These are phyloP conservation scores for Ondatra zibethicus DNA, from an alignment of 2,113 vertebrate genomes.

Conservation along the genomic window DNA sequence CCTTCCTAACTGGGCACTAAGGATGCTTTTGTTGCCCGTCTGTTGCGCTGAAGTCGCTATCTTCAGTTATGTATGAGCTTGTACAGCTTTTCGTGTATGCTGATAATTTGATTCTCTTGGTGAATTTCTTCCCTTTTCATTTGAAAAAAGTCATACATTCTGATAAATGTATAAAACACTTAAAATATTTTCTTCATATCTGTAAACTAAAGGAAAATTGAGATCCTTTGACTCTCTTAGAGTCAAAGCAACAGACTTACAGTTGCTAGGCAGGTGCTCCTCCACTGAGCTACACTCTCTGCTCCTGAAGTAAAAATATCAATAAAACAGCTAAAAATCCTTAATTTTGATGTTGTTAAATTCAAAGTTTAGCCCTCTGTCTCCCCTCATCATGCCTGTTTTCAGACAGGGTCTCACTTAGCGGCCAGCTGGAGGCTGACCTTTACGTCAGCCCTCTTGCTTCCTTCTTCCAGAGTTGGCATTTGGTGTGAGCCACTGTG, in stretches of 20 bases:
- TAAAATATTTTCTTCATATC: not conserved
- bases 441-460: not conserved
- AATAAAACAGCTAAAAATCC: not conserved
- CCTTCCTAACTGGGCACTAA: not conserved
- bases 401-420: not conserved
- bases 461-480: not conserved
- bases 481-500: not conserved
- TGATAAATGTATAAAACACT: conserved; percentile 25
- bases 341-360: not conserved
- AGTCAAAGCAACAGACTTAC: not conserved
- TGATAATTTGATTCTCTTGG: conserved; percentile 44
- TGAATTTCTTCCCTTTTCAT: not conserved
- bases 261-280: not conserved
- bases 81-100: not conserved
- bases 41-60: not conserved
- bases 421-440: not conserved
- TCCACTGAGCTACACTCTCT: not conserved
- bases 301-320: not conserved
- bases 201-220: not conserved
- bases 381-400: not conserved
- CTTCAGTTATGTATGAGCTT: conserved; percentile 5
- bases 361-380: not conserved
- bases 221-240: not conserved
- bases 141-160: not conserved
- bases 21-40: not conserved